Percentiles rank a stretch among this genome's conserved stretches.
Evolutionary conservation across 2,113 vertebrate genomes (phyloP).

Genomic region (Semicossyphus pulcher): DNA sequence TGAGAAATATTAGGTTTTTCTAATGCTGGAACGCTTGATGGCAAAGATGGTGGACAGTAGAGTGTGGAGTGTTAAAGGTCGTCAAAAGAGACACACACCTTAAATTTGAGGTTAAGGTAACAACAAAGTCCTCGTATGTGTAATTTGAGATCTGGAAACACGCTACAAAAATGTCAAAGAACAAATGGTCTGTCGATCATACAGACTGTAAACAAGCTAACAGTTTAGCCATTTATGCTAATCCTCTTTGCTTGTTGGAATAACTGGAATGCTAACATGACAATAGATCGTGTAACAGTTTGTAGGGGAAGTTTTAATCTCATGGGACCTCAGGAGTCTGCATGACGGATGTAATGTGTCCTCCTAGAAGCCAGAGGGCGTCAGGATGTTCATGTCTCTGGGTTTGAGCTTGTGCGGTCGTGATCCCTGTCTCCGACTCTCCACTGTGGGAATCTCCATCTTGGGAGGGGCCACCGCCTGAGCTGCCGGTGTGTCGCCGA

Average conservation of each 20-base stretch:
- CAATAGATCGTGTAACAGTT: no score
- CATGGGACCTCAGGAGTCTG: constrained; percentile 6
- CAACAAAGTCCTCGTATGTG: no score
- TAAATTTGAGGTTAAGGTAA: no score
- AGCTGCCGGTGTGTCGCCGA: constrained; percentile 80
- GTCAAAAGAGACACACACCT: no score
- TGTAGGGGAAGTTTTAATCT: constrained; percentile 1
- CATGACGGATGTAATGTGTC: accelerated
- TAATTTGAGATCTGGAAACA: no score
- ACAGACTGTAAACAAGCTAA: no score
- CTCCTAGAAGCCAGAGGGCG: constrained; percentile 90
- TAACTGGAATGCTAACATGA: no score
- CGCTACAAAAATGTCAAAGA: no score
- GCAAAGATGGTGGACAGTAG: neutral
- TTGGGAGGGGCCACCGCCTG: constrained; percentile 88
- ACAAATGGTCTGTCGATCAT: no score
- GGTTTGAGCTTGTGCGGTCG: constrained; percentile 90
- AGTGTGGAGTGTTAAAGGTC: neutral
- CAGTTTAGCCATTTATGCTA: no score
- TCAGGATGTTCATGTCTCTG: constrained; percentile 91
- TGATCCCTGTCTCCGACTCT: constrained; percentile 82
- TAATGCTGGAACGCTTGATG: neutral
- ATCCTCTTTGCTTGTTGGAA: no score
- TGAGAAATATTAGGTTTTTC: neutral
- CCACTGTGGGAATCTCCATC: constrained; percentile 89